Evolutionary conservation across 2,797 vertebrate genomes (phyloP), one percentile per base, ranked within the genome.

Genomic region (Halcyon smyrnensis): DNA sequence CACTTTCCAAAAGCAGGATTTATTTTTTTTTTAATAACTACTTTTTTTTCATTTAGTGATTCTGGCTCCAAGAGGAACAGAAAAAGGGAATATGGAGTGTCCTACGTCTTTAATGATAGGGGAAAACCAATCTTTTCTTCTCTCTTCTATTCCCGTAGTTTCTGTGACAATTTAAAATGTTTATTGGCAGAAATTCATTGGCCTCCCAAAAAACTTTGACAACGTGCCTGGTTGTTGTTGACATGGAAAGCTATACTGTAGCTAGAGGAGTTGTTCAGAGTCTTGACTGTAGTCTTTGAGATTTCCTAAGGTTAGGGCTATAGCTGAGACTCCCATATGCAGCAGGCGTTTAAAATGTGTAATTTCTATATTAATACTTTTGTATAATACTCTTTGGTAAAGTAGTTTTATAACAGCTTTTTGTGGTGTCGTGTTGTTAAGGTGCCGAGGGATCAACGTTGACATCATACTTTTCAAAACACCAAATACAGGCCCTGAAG

Each of bases 391-490:
- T 11, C 11, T 46, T 23, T 21, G 94, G 41, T 86, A 54, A 53
- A 54, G 25, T 68, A 45, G 27, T 94, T 88, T 93, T 2, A 0
- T 94, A 73, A 84, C 59, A 53, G 41, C 78, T 84, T 46, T 94
- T 32, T 89, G 17, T 95, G 94, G 25, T 97, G 24, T 32, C 97
- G 76, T 97, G 70, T 89, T 93, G 80, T 96, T 90, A 93, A 98
- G 98, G 96, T 93, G 75, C 97, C 62, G 97, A 97, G 56, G 96
- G 96, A 73, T 95, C 97, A 59, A 84, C 92, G 8, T 46, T 99
- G 95, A 95, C 97, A 97, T 96, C 98, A 30, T 98, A 99, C 90
- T 98, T 99, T 84, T 98, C 98, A 71, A 97, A 97, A 60, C 98
- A 98, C 45, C 96, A 97, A 56, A 98, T 98, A 96, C 96, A 97